These are phyloP conservation scores for Ibidorhyncha struthersii DNA, from an alignment of 2,113 vertebrate species.

Conservation along the genomic window DNA sequence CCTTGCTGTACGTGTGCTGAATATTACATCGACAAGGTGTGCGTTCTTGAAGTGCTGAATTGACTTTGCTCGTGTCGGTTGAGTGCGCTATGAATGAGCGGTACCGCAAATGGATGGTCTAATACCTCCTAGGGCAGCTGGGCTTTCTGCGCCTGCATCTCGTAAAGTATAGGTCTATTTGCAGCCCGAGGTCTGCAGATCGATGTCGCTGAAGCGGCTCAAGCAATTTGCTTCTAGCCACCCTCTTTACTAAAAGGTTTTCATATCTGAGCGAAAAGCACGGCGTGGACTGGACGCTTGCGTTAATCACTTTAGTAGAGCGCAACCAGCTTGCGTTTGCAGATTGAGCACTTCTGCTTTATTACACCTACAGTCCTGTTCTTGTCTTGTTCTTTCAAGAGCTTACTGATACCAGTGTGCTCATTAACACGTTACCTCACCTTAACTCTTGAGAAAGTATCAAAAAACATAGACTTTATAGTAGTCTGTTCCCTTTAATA, in stretches of 20 bases:
- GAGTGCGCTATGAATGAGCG: not conserved
- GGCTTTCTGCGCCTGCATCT: rapidly evolving
- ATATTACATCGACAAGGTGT: not conserved
- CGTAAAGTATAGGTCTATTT: rapidly evolving
- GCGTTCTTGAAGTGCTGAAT: not conserved
- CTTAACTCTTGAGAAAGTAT: not conserved
- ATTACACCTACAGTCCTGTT: not conserved
- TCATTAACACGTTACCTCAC: not conserved
- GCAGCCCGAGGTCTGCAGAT: not conserved
- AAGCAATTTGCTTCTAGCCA: not conserved
- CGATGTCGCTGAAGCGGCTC: not conserved
- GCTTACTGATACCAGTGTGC: not conserved
- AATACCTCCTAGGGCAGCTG: not conserved
- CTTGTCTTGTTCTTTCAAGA: not conserved
- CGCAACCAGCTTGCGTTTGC: not conserved
- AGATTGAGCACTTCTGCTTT: not conserved
- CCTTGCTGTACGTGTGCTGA: not conserved
- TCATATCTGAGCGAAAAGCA: not conserved
- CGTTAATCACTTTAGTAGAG: not conserved
- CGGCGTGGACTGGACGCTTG: not conserved
- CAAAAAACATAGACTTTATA: not conserved
- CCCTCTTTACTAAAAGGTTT: not conserved
- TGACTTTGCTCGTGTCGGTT: not conserved
- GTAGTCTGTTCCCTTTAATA: not conserved
- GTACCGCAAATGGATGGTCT: not conserved